phyloP scores from a whole-genome alignment of 2,113 vertebrate species.

The Herpailurus yagouaroundi region DNA sequence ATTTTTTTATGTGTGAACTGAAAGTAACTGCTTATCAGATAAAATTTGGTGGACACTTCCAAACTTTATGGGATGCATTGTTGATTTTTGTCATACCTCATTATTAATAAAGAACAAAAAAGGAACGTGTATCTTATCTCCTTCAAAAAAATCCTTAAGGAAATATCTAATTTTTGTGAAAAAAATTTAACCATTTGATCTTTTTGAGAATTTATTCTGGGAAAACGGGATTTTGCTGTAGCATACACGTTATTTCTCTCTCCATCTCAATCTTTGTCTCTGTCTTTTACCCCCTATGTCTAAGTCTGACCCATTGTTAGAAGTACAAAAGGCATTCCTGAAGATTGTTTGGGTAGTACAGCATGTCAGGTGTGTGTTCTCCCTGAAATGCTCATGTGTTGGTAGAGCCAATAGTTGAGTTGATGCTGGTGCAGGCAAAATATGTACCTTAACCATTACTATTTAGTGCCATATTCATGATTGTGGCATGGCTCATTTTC shows the following conservation, averaged over 20 bases:
- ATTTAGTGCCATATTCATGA: not conserved
- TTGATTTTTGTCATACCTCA: not conserved
- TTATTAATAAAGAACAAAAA: conserved; percentile 18
- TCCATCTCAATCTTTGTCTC: not conserved
- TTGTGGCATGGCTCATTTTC: not conserved
- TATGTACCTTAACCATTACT: not conserved
- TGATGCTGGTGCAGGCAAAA: not conserved
- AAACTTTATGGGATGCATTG: not conserved
- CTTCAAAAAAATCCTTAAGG: not conserved
- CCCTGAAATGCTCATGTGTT: not conserved
- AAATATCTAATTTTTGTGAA: not conserved
- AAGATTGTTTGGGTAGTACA: not conserved
- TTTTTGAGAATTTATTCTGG: not conserved
- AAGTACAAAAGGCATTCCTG: not conserved
- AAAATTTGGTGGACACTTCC: not conserved
- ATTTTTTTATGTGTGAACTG: not conserved
- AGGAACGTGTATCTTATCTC: not conserved
- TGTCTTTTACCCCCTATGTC: not conserved
- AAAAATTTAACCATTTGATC: not conserved
- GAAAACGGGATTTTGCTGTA: not conserved
- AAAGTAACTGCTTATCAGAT: not conserved
- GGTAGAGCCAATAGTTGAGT: not conserved
- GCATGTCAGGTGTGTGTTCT: not conserved
- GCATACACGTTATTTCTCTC: rapidly evolving
- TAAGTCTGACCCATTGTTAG: not conserved